phyloP scores from a whole-genome alignment of 2,797 vertebrate species.

The Alfaro cultratus region DNA sequence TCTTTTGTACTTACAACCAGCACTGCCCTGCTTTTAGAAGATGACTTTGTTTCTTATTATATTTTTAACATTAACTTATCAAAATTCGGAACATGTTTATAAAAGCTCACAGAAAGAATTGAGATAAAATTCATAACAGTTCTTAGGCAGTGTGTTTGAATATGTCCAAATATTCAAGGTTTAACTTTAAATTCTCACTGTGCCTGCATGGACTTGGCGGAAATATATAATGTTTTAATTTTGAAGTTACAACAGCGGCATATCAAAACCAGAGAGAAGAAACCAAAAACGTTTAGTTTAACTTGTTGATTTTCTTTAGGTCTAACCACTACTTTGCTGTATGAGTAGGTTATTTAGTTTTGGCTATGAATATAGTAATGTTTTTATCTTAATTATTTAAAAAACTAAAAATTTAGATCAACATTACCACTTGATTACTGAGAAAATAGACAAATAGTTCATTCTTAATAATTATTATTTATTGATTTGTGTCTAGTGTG shows the following conservation, averaged over 20 bases:
- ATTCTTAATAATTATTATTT: too few relatives aligned
- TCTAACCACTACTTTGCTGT: background rate
- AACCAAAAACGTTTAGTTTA: background rate
- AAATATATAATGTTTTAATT: background rate
- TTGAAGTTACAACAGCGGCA: background rate
- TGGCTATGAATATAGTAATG: too few relatives aligned
- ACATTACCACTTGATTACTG: too few relatives aligned
- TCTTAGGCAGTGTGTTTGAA: too few relatives aligned
- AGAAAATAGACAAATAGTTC: too few relatives aligned
- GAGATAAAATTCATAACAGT: background rate
- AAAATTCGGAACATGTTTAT: background rate
- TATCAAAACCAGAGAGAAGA: background rate
- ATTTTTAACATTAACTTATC: background rate
- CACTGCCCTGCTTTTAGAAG: constrained; percentile 2
- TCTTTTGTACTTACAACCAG: background rate
- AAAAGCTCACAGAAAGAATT: constrained; percentile 3
- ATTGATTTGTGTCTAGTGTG: background rate
- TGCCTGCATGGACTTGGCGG: background rate
- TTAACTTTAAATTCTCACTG: background rate
- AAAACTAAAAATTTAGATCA: too few relatives aligned
- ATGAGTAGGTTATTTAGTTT: too few relatives aligned
- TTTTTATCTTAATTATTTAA: too few relatives aligned
- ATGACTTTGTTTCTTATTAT: background rate
- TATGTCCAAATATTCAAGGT: background rate
- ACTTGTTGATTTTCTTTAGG: background rate